These are phyloP conservation scores for Myrmecophaga tridactyla DNA, from an alignment of 2,113 vertebrate genomes.

Conservation along the genomic window DNA sequence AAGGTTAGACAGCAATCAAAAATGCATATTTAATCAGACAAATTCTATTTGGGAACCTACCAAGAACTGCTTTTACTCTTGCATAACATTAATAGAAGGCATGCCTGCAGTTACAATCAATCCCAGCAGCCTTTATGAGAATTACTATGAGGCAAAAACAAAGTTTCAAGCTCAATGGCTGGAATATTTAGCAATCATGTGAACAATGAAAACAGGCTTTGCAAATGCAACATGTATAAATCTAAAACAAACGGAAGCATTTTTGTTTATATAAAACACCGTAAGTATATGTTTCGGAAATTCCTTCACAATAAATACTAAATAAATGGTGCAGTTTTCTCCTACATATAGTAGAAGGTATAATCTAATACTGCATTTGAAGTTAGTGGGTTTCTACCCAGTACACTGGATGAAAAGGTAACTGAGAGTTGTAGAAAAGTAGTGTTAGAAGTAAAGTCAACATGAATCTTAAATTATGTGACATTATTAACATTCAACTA, in stretches of 20 bases:
- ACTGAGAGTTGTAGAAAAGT: conserved; percentile 59
- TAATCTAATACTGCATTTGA: conserved; percentile 56
- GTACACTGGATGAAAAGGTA: conserved; percentile 22
- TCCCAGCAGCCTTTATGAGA: conserved; percentile 78
- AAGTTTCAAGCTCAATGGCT: conserved; percentile 75
- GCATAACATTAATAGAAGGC: conserved; percentile 63
- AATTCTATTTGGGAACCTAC: conserved; percentile 76
- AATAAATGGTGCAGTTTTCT: conserved; percentile 66
- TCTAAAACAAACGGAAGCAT: conserved; percentile 46
- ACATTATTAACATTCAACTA: neutral
- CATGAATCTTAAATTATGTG: neutral
- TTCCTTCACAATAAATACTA: conserved; percentile 56
- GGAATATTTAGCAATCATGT: conserved; percentile 55
- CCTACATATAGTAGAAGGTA: conserved; percentile 57
- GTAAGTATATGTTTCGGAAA: conserved; percentile 22
- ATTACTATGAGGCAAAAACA: conserved; percentile 71
- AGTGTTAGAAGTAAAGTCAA: neutral
- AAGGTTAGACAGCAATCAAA: conserved; percentile 84
- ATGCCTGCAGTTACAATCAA: conserved; percentile 78
- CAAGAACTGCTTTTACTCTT: conserved; percentile 76
- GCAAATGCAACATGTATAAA: conserved; percentile 50
- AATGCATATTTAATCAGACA: conserved; percentile 82
- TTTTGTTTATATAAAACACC: conserved; percentile 35
- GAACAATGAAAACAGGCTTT: conserved; percentile 69
- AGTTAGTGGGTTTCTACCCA: conserved; percentile 62